Evolutionary conservation across 2,797 vertebrate species (phyloP).

Genomic region (Coluber constrictor): DNA sequence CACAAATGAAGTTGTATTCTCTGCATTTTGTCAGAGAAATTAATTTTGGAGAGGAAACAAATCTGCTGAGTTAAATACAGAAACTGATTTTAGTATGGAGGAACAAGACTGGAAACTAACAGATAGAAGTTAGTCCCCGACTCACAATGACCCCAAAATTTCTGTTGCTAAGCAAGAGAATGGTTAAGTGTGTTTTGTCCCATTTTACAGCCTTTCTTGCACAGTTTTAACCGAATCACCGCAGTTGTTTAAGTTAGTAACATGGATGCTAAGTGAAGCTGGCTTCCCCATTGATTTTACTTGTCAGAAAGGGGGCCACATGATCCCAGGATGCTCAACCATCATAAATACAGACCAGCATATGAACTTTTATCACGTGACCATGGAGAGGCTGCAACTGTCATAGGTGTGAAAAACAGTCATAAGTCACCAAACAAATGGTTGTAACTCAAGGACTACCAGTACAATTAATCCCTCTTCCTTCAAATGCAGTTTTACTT

Average conservation of each 20-base stretch:
- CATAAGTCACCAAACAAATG: neutral
- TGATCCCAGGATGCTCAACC: neutral
- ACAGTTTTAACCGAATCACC: neutral
- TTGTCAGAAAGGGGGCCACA: neutral
- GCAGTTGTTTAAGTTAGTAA: neutral
- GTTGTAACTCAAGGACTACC: rapidly evolving
- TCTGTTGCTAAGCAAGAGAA: neutral
- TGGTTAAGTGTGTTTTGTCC: neutral
- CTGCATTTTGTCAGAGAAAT: neutral
- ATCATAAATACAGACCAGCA: neutral
- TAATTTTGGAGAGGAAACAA: neutral
- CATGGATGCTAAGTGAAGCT: neutral
- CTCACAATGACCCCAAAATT: neutral
- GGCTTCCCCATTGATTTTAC: neutral
- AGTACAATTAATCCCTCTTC: neutral
- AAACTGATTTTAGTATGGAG: neutral
- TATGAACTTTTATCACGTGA: neutral
- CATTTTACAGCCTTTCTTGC: neutral
- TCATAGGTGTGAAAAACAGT: neutral
- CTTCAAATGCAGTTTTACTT: neutral
- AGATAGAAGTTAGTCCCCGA: neutral
- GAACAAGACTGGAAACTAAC: neutral
- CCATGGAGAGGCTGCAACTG: neutral
- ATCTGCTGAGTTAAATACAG: neutral
- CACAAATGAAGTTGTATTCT: neutral